Conservation (phyloP, 2,113 vertebrate genomes). For the Elephas maximus region DNA sequence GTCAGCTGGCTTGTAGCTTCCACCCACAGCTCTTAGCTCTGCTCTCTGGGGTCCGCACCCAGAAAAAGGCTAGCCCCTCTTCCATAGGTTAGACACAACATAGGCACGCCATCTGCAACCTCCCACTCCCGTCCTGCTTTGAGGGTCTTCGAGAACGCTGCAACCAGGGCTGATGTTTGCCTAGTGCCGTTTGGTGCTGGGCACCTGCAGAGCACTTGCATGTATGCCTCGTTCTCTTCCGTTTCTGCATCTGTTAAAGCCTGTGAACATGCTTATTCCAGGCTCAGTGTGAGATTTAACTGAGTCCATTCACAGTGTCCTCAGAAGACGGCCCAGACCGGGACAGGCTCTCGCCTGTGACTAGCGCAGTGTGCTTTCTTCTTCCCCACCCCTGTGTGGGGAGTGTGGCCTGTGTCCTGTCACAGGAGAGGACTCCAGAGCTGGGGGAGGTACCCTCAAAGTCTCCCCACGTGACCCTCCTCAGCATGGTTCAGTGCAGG, state of each 20-base stretch:
- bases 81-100: not conserved
- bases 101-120: rapidly evolving
- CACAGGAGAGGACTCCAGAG: not conserved
- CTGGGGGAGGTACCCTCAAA: not conserved
- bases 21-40: not conserved
- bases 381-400: not conserved
- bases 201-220: not conserved
- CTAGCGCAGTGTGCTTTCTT: too few relatives aligned
- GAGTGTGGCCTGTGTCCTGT: not conserved
- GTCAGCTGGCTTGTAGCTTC: not conserved
- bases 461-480: not conserved
- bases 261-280: rapidly evolving
- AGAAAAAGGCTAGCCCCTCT: not conserved
- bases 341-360: too few relatives aligned
- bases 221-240: rapidly evolving
- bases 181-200: not conserved
- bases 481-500: too few relatives aligned
- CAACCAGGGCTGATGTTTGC: not conserved
- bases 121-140: rapidly evolving
- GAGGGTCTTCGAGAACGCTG: rapidly evolving
- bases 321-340: too few relatives aligned
- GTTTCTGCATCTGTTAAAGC: too few relatives aligned
- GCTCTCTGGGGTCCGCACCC: not conserved
- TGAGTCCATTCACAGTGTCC: not conserved
- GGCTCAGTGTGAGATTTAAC: rapidly evolving